Base-by-base conservation (phyloP, 2,888 invertebrate species). In the Acleris holmiana region DNA sequence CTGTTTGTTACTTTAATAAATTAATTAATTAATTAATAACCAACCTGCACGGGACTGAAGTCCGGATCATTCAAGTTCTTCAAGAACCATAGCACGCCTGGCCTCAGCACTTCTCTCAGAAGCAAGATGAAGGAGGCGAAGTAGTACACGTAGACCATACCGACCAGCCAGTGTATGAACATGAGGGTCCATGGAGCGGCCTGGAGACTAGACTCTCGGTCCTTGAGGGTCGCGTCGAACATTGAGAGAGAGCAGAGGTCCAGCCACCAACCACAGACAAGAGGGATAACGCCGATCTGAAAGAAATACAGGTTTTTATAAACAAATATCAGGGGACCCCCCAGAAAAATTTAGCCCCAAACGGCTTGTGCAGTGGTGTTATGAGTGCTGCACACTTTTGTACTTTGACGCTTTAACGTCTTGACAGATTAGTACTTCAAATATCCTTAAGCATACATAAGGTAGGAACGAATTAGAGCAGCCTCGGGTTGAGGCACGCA, bases 101-200 rank as follows among this genome's bases (percentile, higher is more conserved):
- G 99, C 59, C 99, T 94, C 44, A 99, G 84, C 0, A 99, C 98
- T 88, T 99, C 99, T 59, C 99, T 93, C 23, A 99, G 87, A 2
- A 99, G 92, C 18, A 98, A 93, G 49, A 99, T 97, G 82, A 98
- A 99, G 0, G 99, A 99, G 7, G 99, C 99, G 82, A 99, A 99
- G 90, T 99, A 99, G 88, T 99, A 99, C 15, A 99, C 99, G 82
- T 99, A 99, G 40, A 97, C 97, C 99, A 99, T 99, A 66, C 99
- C 99, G 7, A 99, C 97, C 47, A 99, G 95, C 99, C 99, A 99
- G 85, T 99, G 99, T 61, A 99, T 96, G 83, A 99, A 99, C 94
- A 99, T 97, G 1, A 98, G 98, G 0, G 99, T 99, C 75, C 98
- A 98, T 0, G 99, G 99, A 0, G 99, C 98, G 0, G 96, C 94